Evolutionary conservation across 2,113 vertebrate species (phyloP).

Genomic region (Sorex fumeus): DNA sequence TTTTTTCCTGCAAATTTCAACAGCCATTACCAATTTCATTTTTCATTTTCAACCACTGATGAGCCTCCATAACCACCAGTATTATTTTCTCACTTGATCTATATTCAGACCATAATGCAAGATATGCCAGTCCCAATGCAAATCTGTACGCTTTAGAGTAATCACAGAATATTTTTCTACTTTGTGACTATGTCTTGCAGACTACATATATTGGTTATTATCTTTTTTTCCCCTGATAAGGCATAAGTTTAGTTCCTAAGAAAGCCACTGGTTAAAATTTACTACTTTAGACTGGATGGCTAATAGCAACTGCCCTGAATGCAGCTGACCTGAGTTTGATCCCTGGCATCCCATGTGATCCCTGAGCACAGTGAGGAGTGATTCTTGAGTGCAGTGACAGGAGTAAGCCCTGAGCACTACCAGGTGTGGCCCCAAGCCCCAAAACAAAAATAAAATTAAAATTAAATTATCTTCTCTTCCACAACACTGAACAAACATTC

Average conservation of each 20-base stretch:
- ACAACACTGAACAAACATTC: constrained; percentile 16
- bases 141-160: constrained; percentile 16
- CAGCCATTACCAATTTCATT: constrained; percentile 61
- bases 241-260: constrained; percentile 38
- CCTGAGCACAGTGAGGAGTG: no score
- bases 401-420: no score
- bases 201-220: constrained; percentile 10
- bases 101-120: neutral
- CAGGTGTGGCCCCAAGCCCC: no score
- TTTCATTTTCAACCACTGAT: constrained; percentile 54
- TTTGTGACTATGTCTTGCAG: neutral
- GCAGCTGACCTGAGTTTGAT: no score
- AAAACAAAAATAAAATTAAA: no score
- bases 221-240: neutral
- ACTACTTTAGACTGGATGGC: neutral
- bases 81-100: constrained; percentile 40
- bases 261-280: constrained; percentile 53
- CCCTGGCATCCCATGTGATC: no score
- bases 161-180: neutral
- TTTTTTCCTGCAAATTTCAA: constrained; percentile 61
- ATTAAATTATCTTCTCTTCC: neutral
- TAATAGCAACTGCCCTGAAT: no score
- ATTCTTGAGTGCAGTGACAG: no score
- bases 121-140: neutral
- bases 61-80: neutral